phyloP scores from a whole-genome alignment of 1,140 invertebrate genomes.

The Branchinecta lynchi region DNA sequence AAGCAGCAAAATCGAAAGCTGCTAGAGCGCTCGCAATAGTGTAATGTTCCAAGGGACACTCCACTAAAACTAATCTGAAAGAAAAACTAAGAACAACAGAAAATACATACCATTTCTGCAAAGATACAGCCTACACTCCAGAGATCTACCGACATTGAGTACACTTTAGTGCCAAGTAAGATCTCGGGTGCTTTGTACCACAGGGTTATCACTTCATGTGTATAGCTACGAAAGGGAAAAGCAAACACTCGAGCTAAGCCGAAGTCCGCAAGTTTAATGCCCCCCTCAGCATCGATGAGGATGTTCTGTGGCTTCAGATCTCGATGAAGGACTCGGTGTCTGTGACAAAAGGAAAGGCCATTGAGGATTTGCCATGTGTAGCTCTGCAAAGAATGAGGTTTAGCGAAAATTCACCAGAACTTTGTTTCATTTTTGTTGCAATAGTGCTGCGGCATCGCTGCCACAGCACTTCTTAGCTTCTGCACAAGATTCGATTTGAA shows the following conservation, averaged over 20 bases:
- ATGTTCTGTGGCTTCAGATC: conserved; percentile 88
- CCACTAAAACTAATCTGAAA: no score
- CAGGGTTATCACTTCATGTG: conserved; percentile 87
- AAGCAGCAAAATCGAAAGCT: no score
- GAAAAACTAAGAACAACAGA: no score
- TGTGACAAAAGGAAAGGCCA: conserved; percentile 83
- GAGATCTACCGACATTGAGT: conserved; percentile 76
- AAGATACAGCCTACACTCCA: conserved; percentile 95
- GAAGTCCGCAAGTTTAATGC: conserved; percentile 81
- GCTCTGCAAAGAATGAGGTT: conserved; percentile 35
- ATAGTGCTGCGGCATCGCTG: no score
- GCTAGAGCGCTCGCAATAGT: no score
- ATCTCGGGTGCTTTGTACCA: conserved; percentile 96
- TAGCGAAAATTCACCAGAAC: conserved; percentile 11
- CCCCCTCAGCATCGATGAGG: conserved; percentile 56
- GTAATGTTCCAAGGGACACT: no score
- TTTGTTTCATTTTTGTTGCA: neutral
- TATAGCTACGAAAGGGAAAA: conserved; percentile 66
- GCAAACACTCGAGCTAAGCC: conserved; percentile 68
- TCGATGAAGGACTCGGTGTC: conserved; percentile 65
- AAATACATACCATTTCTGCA: conserved; percentile 64
- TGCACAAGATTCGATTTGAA: no score
- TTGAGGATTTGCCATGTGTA: conserved; percentile 78
- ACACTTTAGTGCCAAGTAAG: conserved; percentile 71
- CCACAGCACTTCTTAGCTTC: neutral